Evolutionary conservation across 2,113 vertebrate species (phyloP).

Genomic region (Pelobates fuscus): DNA sequence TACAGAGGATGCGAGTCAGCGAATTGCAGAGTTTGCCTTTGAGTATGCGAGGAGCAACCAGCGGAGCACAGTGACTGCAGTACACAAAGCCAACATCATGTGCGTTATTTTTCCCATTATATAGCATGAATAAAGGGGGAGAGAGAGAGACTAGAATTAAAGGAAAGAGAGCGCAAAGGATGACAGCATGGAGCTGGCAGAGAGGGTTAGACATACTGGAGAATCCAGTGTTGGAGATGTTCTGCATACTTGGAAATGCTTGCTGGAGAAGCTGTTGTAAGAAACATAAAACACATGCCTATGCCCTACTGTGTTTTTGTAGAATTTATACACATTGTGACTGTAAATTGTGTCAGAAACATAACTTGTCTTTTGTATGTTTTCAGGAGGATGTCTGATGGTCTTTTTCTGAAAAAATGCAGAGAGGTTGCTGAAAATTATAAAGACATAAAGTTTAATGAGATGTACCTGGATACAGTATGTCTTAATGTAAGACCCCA

Average conservation of each 20-base stretch:
- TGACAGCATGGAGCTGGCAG: too few relatives aligned
- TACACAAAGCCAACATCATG: conserved; percentile 98
- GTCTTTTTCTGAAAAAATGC: conserved; percentile 92
- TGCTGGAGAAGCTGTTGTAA: too few relatives aligned
- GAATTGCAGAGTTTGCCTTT: conserved; percentile 93
- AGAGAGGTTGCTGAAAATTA: conserved; percentile 92
- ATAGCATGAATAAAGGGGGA: too few relatives aligned
- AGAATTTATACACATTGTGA: neutral
- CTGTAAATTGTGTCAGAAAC: neutral
- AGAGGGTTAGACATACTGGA: too few relatives aligned
- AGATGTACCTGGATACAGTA: conserved; percentile 97
- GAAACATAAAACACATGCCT: too few relatives aligned
- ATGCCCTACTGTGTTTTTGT: too few relatives aligned
- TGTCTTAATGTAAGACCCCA: conserved; percentile 88
- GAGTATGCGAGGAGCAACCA: conserved; percentile 93
- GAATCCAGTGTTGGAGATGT: too few relatives aligned
- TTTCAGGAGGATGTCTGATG: conserved; percentile 94
- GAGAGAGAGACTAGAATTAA: too few relatives aligned
- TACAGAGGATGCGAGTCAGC: conserved; percentile 87
- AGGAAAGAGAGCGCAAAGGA: neutral
- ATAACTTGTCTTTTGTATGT: too few relatives aligned
- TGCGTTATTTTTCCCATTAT: conserved; percentile 71
- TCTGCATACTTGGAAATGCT: too few relatives aligned
- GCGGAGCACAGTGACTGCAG: conserved; percentile 87
- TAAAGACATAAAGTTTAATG: conserved; percentile 95